Percentiles rank a stretch among this genome's conserved stretches.
These are phyloP conservation scores for Thymelicus lineola DNA, from an alignment of 2,888 invertebrate genomes.

Conservation along the genomic window DNA sequence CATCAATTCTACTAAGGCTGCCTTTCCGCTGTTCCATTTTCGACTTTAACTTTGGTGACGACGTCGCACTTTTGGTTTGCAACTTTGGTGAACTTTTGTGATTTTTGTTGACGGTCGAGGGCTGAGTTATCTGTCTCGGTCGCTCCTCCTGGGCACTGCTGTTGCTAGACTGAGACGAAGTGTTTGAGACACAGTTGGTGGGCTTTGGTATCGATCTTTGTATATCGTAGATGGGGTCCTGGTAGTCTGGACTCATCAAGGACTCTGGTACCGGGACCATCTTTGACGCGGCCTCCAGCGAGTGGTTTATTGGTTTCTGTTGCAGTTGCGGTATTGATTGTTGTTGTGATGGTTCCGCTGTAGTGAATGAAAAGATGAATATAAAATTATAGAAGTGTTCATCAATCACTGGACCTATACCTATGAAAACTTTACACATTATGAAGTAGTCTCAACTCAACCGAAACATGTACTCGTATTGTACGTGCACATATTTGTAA, in stretches of 20 bases:
- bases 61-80: slow-evolving; percentile 72
- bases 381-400: too few species aligned
- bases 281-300: slow-evolving; percentile 92
- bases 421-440: too few species aligned
- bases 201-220: slow-evolving; percentile 68
- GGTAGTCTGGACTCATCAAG: slow-evolving; percentile 93
- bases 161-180: slow-evolving; percentile 70
- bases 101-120: slow-evolving; percentile 50
- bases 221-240: slow-evolving; percentile 80
- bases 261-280: slow-evolving; percentile 95
- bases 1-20: slow-evolving; percentile 62
- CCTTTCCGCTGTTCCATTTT: slow-evolving; percentile 77
- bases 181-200: slow-evolving; percentile 57
- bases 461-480: too few species aligned
- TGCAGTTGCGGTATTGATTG: slow-evolving; percentile 13
- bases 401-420: too few species aligned
- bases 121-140: slow-evolving; percentile 47
- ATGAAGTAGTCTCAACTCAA: too few species aligned
- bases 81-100: slow-evolving; percentile 74
- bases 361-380: background rate
- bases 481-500: too few species aligned
- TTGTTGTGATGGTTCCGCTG: slow-evolving; percentile 34
- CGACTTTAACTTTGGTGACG: slow-evolving; percentile 74
- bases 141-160: slow-evolving; percentile 69
- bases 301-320: slow-evolving; percentile 74